Percentiles rank a stretch among this genome's conserved stretches.
Conservation (phyloP, 2,888 invertebrate species). For the Drosophila helvetica region DNA sequence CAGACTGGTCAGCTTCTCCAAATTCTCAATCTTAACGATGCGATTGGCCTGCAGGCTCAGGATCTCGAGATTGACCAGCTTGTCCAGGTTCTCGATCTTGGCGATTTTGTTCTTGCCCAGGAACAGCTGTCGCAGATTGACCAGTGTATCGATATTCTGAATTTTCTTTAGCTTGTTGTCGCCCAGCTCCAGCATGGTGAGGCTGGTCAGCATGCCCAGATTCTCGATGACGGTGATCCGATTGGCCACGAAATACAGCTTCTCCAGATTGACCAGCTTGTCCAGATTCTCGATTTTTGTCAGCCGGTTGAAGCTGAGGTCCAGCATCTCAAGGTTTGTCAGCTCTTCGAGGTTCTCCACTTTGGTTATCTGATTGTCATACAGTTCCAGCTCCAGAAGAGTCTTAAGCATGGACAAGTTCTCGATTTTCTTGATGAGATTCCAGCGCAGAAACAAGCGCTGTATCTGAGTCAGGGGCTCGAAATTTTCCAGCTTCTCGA, state of each 20-base stretch:
- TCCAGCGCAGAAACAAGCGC: slow-evolving; percentile 95
- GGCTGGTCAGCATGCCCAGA: slow-evolving; percentile 89
- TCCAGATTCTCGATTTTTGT: slow-evolving; percentile 93
- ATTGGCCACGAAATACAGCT: slow-evolving; percentile 95
- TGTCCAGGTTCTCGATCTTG: slow-evolving; percentile 92
- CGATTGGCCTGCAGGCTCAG: slow-evolving; percentile 97
- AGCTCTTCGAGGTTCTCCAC: slow-evolving; percentile 95
- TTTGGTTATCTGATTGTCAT: slow-evolving; percentile 97
- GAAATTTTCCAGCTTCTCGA: slow-evolving; percentile 93
- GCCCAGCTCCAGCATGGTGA: slow-evolving; percentile 95
- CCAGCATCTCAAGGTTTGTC: slow-evolving; percentile 94
- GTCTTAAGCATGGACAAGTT: slow-evolving; percentile 91
- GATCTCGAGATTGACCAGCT: slow-evolving; percentile 89
- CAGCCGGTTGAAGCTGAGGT: slow-evolving; percentile 97
- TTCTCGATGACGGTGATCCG: slow-evolving; percentile 95
- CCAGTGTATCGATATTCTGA: slow-evolving; percentile 92
- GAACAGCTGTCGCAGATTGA: slow-evolving; percentile 91
- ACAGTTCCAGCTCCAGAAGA: slow-evolving; percentile 94
- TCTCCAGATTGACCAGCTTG: slow-evolving; percentile 89
- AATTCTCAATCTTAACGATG: slow-evolving; percentile 92
- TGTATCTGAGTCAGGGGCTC: slow-evolving; percentile 91
- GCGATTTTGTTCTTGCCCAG: slow-evolving; percentile 98
- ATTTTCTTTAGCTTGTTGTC: slow-evolving; percentile 96
- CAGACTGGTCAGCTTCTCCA: slow-evolving; percentile 89
- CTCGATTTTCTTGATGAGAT: slow-evolving; percentile 97